Evolutionary conservation across 2,113 vertebrate species (phyloP), one percentile per base, ranked within the genome.

Genomic region (Sorex fumeus): DNA sequence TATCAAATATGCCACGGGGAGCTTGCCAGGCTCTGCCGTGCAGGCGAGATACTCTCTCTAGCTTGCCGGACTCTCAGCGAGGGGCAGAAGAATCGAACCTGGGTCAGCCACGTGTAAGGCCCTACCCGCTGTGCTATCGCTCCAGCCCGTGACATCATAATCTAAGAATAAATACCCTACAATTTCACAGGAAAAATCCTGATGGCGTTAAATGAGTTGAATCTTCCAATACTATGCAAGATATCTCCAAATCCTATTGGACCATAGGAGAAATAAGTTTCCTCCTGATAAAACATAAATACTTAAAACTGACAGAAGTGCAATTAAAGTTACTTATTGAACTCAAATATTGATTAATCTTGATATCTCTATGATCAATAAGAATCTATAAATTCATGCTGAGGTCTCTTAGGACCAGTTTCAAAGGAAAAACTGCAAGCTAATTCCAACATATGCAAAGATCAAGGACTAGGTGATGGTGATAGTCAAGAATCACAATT

Each of bases 151-250:
- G n/a, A n/a, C n/a, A 28, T 34, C 91, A 82, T 32, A 94, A 82
- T 32, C 43, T 70, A 72, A 90, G 66, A 23, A 92, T 25, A 83
- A 84, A 92, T 32, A 92, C 13, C n/a, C 45, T 53, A 25, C 8
- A 96, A 79, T 21, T 74, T 62, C 86, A 34, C 70, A 90, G 32
- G 25, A 83, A 92, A 90, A 88, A n/a, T n/a, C 30, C 25, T 87
- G 57, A 62, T 6, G 75, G 6, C 8, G 30, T 50, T 88, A 40
- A 87, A 84, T 50, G 34, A 43, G 91, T 9, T 89, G 11, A 43
- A 23, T 57, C 50, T 88, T 89, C 76, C 9, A 64, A 43, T 69
- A 83, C 4, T 47, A 43, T 19, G 57, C 53, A 64, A 92, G 27
- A 76, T n/a, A 79, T 84, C 57, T 79, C 60, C 18, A 91, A 69